These are phyloP conservation scores for Lithobates sylvaticus DNA, from an alignment of 2,797 vertebrate genomes.

Conservation along the genomic window DNA sequence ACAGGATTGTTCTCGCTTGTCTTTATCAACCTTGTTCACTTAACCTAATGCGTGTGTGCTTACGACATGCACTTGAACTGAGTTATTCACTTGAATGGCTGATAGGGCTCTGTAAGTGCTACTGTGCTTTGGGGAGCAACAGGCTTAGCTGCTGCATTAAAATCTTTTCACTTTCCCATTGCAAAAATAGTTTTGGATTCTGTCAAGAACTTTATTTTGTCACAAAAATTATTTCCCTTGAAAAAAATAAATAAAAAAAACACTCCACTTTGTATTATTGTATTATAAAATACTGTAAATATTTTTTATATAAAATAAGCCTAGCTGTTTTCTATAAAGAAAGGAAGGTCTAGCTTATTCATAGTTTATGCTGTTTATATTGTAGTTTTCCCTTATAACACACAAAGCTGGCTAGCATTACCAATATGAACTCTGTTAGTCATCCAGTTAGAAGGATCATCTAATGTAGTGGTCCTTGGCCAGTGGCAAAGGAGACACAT, in stretches of 20 bases:
- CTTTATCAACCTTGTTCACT: constrained; percentile 50
- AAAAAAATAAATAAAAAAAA: too few relatives aligned
- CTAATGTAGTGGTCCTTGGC: background rate
- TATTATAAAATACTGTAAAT: background rate
- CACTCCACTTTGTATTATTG: background rate
- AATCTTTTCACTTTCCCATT: constrained; percentile 32
- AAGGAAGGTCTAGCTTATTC: too few relatives aligned
- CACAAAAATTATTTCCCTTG: background rate
- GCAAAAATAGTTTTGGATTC: constrained; percentile 39
- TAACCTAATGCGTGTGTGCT: constrained; percentile 57
- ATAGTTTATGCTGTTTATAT: too few relatives aligned
- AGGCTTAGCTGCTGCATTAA: constrained; percentile 46
- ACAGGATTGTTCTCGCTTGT: constrained; percentile 52
- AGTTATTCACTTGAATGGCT: constrained; percentile 61
- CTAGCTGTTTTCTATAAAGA: too few relatives aligned
- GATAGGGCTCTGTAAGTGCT: constrained; percentile 60
- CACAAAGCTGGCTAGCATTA: background rate
- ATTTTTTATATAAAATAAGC: too few relatives aligned
- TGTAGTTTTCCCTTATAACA: background rate
- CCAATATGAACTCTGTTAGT: background rate
- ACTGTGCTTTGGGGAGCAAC: constrained; percentile 54
- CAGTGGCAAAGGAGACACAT: background rate
- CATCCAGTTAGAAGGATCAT: background rate
- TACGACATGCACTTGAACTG: constrained; percentile 60
- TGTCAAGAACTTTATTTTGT: background rate